Evolutionary conservation across 2,797 vertebrate genomes (phyloP), one percentile per base, ranked within the genome.

Genomic region (Sylvia borin): DNA sequence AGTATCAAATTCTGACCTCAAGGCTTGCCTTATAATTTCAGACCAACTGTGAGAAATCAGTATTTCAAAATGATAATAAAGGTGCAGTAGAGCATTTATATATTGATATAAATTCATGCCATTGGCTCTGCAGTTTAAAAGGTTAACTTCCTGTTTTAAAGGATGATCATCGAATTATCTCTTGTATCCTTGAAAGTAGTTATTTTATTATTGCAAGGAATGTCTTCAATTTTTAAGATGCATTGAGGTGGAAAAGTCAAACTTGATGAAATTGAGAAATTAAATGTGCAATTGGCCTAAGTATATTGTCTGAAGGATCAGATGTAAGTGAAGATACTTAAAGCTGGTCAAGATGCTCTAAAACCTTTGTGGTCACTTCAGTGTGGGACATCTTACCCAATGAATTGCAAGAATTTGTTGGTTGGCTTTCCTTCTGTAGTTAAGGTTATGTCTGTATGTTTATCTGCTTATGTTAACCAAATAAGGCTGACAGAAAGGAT

Each of bases 191-290:
- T 94, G 64, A 76, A 91, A 88, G 32, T 74, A 50, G 68, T 74
- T 76, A 82, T 93, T 90, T 89, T 75, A 80, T 94, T 95, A 83
- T 86, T 83, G 16, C 25, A 91, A 89, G 73, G 31, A 85, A 90
- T 57, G 45, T 20, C 47, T 96, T 87, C 87, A 92, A 55, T 90
- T 96, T 94, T 75, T 67, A 89, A 94, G 48, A 51, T 68, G 87
- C n/a, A 76, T 48, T 70, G 76, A 94, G 79, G 68, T 94, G 19
- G 81, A 90, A 79, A 86, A 94, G 68, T 74, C 87, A 73, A 85
- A 75, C 72, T 93, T 73, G 25, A 47, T 82, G 88, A 66, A 62
- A 61, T 27, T 84, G 55, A 92, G 67, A 90, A 92, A 85, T 79
- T 70, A 94, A 87, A 95, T 61, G 80, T 74, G 43, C 73, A 85